Evolutionary conservation across 2,888 invertebrate species (phyloP), one percentile per base, ranked within the genome.

Genomic region (Stenodera caucasica): DNA sequence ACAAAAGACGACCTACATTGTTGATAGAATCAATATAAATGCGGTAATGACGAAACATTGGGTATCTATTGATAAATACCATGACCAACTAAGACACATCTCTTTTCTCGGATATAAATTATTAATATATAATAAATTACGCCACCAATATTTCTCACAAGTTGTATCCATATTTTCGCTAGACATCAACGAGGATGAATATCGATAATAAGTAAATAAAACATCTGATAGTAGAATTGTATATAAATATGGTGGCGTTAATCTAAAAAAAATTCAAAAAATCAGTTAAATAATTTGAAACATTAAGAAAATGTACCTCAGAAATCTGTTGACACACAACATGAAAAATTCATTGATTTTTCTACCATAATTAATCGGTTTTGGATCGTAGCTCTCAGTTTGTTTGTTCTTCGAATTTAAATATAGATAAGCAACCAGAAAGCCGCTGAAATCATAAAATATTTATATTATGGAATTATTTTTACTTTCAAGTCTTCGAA

Each of bases 131-230:
- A 84, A 68, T 3, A 84, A 49, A 71, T 84, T 84, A 64, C 82
- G 76, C 84, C 84, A 84, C 84, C 84, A 84, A 66, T 82, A 82
- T 63, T 80, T 80, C 1, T 77, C 70, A 65, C 84, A 84, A n/a
- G 72, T 63, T 0, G 76, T 74, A 21, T 82, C 78, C 7, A 78
- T 73, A 15, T 72, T 69, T 67, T 84, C 83, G 11, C 66, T 67
- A 52, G 77, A 72, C 59, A 77, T 69, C 63, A 82, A 78, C 15
- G 77, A 72, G 5, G 83, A 81, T 0, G 75, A 75, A 55, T 79
- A 71, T 2, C 72, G 74, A 55, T 81, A 78, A 70, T 77, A 81
- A 0, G 74, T 72, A n/a, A 77, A 77, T 60, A 81, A 74, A 0
- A 82, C 68, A 63, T 81, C 76, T 3, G 79, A 66, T n/a, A 83